These are phyloP conservation scores for Phoeniculus purpureus DNA, from an alignment of 2,797 vertebrate genomes.

Conservation along the genomic window DNA sequence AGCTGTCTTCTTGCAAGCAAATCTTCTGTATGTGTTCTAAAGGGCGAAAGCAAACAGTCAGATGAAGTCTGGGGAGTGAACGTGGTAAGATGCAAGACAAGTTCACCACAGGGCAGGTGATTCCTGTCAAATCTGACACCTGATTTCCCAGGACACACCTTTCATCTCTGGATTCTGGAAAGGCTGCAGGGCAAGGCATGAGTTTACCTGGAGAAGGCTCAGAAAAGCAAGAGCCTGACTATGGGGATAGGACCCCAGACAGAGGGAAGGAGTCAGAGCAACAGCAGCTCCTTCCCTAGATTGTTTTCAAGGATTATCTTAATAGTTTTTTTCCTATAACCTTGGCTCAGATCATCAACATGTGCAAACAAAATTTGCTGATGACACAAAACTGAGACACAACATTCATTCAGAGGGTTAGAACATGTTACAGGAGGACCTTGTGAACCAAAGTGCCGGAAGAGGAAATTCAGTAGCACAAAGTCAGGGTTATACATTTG, in stretches of 20 bases:
- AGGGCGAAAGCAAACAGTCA: background rate
- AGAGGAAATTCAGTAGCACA: background rate
- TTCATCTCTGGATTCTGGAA: background rate
- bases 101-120: background rate
- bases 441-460: background rate
- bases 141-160: background rate
- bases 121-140: background rate
- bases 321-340: background rate
- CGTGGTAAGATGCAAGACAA: background rate
- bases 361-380: constrained; percentile 3
- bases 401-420: background rate
- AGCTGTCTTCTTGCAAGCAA: background rate
- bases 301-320: background rate
- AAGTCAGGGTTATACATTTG: background rate
- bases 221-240: background rate
- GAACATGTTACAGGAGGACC: background rate
- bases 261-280: background rate
- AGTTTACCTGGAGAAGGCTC: background rate
- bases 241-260: background rate
- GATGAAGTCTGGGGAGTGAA: background rate
- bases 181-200: background rate
- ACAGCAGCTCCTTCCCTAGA: background rate
- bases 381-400: constrained; percentile 11
- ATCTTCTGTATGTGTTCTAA: fast-evolving
- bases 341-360: background rate